These are phyloP conservation scores for Arctopsyche grandis DNA, from an alignment of 1,140 invertebrate species.

Conservation along the genomic window DNA sequence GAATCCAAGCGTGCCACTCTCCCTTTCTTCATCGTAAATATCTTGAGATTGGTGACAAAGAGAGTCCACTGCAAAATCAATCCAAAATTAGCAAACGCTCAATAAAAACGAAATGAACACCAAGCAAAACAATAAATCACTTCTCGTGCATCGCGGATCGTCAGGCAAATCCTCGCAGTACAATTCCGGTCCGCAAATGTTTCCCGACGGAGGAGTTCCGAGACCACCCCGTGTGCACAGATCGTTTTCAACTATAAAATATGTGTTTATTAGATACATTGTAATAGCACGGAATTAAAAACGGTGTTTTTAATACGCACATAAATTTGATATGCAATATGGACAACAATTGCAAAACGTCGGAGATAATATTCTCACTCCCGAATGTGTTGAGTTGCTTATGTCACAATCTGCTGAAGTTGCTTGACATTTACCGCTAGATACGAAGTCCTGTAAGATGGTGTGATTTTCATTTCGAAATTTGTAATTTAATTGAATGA, in stretches of 20 bases:
- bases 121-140: slow-evolving; percentile 56
- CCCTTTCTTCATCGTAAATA: slow-evolving; percentile 59
- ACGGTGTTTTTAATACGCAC: slow-evolving; percentile 53
- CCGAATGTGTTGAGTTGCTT: slow-evolving; percentile 65
- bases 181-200: slow-evolving; percentile 61
- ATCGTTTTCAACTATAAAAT: slow-evolving; percentile 55
- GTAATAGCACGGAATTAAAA: background rate
- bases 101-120: background rate
- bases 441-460: slow-evolving; percentile 10
- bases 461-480: too few relatives aligned
- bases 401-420: slow-evolving; percentile 60
- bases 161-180: slow-evolving; percentile 56
- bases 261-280: slow-evolving; percentile 30
- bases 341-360: slow-evolving; percentile 70
- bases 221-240: slow-evolving; percentile 60
- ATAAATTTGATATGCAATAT: slow-evolving; percentile 66
- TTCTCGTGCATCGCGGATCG: slow-evolving; percentile 57
- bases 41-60: slow-evolving; percentile 62
- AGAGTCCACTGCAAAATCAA: slow-evolving; percentile 59
- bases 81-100: background rate
- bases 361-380: slow-evolving; percentile 63
- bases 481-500: too few relatives aligned
- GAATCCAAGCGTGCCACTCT: slow-evolving; percentile 58
- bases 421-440: slow-evolving; percentile 55
- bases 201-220: slow-evolving; percentile 58